Evolutionary conservation across 2,113 vertebrate genomes (phyloP).

Genomic region (Hyperopisus bebe): DNA sequence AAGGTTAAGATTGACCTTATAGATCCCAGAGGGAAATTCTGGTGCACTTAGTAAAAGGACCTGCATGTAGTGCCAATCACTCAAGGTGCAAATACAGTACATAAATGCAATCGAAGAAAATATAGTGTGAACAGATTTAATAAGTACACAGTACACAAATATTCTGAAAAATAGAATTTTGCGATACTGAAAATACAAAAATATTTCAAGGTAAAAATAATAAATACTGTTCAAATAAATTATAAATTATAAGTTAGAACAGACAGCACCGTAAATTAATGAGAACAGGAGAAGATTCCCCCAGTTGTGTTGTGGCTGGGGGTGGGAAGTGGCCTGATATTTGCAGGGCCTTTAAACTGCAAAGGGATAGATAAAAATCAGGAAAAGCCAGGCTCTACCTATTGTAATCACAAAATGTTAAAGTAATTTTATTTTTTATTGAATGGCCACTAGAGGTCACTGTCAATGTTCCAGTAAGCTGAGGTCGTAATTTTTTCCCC

Average conservation of each 20-base stretch:
- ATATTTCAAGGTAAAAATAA: not conserved
- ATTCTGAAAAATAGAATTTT: not conserved
- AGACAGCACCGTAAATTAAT: not conserved
- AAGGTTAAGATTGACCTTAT: not conserved
- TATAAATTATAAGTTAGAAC: not conserved
- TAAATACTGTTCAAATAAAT: not conserved
- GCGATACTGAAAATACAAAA: not conserved
- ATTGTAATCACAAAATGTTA: not conserved
- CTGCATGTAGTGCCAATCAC: not conserved
- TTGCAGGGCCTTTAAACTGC: not conserved
- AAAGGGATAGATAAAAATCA: not conserved
- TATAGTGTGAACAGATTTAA: not conserved
- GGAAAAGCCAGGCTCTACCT: not conserved
- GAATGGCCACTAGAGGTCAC: not conserved
- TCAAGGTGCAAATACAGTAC: not conserved
- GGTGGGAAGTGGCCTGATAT: not conserved
- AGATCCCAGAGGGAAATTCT: not conserved
- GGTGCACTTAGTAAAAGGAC: not conserved
- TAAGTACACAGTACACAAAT: not conserved
- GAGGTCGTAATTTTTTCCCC: not conserved
- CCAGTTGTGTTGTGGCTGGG: not conserved
- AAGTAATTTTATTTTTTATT: not conserved
- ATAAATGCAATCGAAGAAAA: not conserved
- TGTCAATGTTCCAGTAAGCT: not conserved
- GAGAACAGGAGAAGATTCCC: not conserved